Conservation (phyloP, 2,888 invertebrate genomes). For the Agrilus cyanescens region DNA sequence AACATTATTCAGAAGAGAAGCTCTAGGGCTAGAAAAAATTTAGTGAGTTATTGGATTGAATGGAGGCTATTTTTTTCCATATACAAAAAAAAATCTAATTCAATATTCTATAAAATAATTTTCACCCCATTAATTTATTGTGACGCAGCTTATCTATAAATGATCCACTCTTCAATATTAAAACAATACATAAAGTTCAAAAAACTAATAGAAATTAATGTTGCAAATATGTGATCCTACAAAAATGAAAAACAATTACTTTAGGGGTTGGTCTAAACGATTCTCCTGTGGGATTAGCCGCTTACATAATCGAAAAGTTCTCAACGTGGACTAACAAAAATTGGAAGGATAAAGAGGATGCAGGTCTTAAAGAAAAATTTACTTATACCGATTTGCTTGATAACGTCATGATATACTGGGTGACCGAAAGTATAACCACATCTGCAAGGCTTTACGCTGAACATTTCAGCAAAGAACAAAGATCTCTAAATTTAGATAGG, state of each 20-base stretch:
- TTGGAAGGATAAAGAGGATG: slow-evolving; percentile 41
- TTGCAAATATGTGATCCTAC: too few species aligned
- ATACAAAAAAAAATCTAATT: too few species aligned
- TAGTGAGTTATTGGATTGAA: too few species aligned
- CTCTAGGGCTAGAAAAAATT: too few species aligned
- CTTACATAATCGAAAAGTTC: slow-evolving; percentile 80
- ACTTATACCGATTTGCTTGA: slow-evolving; percentile 58
- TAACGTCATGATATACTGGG: slow-evolving; percentile 71
- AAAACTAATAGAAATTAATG: too few species aligned
- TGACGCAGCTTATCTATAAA: too few species aligned
- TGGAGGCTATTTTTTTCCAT: too few species aligned
- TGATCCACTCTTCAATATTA: too few species aligned
- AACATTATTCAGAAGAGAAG: too few species aligned
- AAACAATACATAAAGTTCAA: too few species aligned
- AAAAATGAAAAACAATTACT: background rate
- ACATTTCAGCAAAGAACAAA: slow-evolving; percentile 31
- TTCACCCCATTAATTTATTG: too few species aligned
- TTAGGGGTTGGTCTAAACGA: slow-evolving; percentile 52
- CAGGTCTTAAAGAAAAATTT: slow-evolving; percentile 51
- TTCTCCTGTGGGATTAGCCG: slow-evolving; percentile 71
- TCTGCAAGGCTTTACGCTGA: slow-evolving; percentile 63
- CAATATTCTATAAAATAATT: too few species aligned
- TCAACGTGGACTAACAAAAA: slow-evolving; percentile 53
- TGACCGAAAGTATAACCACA: slow-evolving; percentile 53
- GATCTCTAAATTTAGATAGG: slow-evolving; percentile 11